Evolutionary conservation across 2,888 invertebrate genomes (phyloP).

Genomic region (Timandra comae): DNA sequence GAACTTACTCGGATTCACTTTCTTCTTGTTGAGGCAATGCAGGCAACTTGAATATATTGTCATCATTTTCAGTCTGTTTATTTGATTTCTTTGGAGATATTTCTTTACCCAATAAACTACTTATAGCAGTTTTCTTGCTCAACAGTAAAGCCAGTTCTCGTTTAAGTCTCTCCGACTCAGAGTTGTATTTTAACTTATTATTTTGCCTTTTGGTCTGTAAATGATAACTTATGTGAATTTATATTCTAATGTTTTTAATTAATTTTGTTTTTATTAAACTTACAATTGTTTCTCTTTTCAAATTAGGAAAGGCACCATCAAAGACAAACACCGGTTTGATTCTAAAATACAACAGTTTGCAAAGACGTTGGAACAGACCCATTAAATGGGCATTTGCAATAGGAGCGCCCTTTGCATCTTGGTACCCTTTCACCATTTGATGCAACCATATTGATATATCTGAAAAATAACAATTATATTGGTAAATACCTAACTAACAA

Average conservation of each 20-base stretch:
- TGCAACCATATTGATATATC: slow-evolving; percentile 99
- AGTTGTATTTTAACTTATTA: slow-evolving; percentile 81
- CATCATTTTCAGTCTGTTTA: slow-evolving; percentile 37
- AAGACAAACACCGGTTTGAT: slow-evolving; percentile 99
- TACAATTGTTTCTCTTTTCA: slow-evolving; percentile 96
- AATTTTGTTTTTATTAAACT: too few species aligned
- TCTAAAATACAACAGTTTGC: slow-evolving; percentile 95
- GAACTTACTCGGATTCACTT: slow-evolving; percentile 71
- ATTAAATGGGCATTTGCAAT: slow-evolving; percentile 94
- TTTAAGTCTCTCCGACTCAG: slow-evolving; percentile 84
- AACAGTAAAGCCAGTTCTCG: slow-evolving; percentile 83
- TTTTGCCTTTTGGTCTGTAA: slow-evolving; percentile 85
- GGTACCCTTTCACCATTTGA: slow-evolving; percentile 96
- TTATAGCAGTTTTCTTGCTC: slow-evolving; percentile 87
- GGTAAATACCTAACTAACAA: too few species aligned
- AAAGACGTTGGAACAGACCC: slow-evolving; percentile 94
- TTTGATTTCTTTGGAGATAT: slow-evolving; percentile 62
- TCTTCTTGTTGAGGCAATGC: slow-evolving; percentile 50
- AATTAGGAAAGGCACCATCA: slow-evolving; percentile 94
- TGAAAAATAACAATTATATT: too few species aligned
- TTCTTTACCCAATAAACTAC: slow-evolving; percentile 77
- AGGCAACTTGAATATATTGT: slow-evolving; percentile 83
- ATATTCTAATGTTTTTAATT: too few species aligned
- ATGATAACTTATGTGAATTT: too few species aligned
- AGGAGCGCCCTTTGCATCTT: slow-evolving; percentile 88